Evolutionary conservation across 2,797 vertebrate species (phyloP).

Genomic region (Hephaestus fuliginosus): DNA sequence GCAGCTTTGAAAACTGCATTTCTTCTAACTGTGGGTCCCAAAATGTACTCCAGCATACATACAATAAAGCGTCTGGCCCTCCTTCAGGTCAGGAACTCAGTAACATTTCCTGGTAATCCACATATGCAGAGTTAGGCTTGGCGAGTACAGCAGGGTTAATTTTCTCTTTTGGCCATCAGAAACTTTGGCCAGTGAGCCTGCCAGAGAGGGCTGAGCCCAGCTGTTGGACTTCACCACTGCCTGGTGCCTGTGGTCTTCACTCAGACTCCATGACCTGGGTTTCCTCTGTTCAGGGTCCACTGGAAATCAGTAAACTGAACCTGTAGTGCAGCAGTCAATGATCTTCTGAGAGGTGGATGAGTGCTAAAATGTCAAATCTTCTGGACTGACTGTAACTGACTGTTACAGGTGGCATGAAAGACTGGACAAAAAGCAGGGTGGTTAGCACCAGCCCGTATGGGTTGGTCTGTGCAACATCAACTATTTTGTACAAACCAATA

Average conservation of each 20-base stretch:
- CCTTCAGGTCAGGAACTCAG: conserved; percentile 21
- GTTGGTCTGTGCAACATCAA: not conserved
- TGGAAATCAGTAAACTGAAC: not conserved
- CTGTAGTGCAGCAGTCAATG: not conserved
- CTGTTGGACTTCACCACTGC: conserved; percentile 28
- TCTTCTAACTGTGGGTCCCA: not conserved
- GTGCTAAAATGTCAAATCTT: not conserved
- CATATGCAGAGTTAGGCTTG: conserved; percentile 15
- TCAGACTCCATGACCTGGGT: conserved; percentile 4
- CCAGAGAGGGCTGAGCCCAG: conserved; percentile 33
- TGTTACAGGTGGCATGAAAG: not conserved
- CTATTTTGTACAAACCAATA: not conserved
- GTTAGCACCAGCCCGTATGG: not conserved
- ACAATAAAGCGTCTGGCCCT: not conserved
- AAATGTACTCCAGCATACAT: not conserved
- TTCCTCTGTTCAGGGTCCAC: conserved; percentile 3
- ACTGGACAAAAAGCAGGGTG: not conserved
- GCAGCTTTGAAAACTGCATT: conserved; percentile 7
- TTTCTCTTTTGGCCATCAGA: conserved; percentile 28
- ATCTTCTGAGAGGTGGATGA: not conserved
- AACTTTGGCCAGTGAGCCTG: conserved; percentile 8
- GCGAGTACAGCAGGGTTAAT: conserved; percentile 11
- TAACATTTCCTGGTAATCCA: conserved; percentile 18
- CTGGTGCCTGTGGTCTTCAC: conserved; percentile 13
- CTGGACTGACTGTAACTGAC: not conserved